phyloP scores from a whole-genome alignment of 2,797 vertebrate species.

The Pantherophis vulpinus region DNA sequence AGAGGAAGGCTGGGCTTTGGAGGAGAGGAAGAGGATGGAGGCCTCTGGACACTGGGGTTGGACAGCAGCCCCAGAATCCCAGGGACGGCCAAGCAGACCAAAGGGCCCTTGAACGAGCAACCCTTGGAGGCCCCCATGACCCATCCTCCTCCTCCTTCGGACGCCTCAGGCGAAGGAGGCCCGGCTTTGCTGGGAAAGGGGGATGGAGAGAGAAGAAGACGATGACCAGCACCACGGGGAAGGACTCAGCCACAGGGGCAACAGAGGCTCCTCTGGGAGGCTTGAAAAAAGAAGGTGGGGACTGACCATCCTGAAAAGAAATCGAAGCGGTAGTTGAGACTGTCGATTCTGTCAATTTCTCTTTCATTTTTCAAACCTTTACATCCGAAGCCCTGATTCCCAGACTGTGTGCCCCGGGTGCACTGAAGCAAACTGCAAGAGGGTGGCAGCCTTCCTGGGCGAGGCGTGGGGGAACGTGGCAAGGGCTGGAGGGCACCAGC shows the following conservation, averaged over 20 bases:
- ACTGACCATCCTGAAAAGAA: neutral
- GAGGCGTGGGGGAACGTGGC: slow-evolving; percentile 63
- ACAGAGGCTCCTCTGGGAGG: neutral
- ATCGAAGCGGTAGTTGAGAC: fast-evolving
- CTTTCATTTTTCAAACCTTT: neutral
- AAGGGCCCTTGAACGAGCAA: no score
- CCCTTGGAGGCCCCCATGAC: no score
- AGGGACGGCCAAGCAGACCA: no score
- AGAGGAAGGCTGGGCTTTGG: no score
- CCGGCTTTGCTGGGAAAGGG: neutral
- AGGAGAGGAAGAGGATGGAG: no score
- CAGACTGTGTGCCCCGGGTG: neutral
- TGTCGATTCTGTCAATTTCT: neutral
- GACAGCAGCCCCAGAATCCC: no score
- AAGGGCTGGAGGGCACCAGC: neutral
- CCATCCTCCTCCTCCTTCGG: no score
- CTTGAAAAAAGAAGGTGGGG: neutral
- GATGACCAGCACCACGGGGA: neutral
- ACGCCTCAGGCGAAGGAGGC: neutral
- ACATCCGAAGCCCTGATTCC: no score
- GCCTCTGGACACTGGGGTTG: no score
- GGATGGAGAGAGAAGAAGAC: neutral
- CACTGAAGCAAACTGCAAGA: slow-evolving; percentile 51
- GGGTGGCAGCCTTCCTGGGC: slow-evolving; percentile 83
- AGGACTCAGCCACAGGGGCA: neutral